Base-by-base conservation (phyloP, 2,113 vertebrate species). In the Ameiurus melas region DNA sequence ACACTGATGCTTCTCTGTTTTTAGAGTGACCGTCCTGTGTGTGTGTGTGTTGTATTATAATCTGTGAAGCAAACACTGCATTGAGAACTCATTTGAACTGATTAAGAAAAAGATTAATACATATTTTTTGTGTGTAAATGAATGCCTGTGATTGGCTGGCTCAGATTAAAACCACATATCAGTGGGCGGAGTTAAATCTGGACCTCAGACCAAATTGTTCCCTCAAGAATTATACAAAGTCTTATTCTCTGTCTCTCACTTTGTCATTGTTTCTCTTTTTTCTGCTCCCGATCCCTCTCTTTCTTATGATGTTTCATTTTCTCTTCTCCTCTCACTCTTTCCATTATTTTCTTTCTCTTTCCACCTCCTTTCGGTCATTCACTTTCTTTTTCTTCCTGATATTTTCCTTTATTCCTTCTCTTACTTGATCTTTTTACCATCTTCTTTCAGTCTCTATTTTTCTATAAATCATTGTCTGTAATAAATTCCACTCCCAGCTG, bases 341-440 rank as follows among this genome's bases (percentile, higher is more conserved):
- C 43, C 6, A 7, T 43, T 43, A 43, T 43, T 43, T 43, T 43
- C 43, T 43, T 94, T 92, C 93, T 92, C 92, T 91, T 92, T 91
- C 92, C 92, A 47, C 5, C 43, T 0, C 2, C 25, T 51, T 13
- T 27, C 25, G 0, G 13, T 47, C 12, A 14, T 51, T 6, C 36
- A 4, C 19, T 71, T 75, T 22, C 71, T 22, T 8, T 71, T 75
- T 22, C 73, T 47, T 77, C 25, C 22, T 13, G 3, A 25, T 77
- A 5, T 47, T 33, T 17, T 70, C 66, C 6, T 43, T 75, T 25
- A 75, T 43, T 43, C 10, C 20, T 75, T 75, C 16, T 43, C 10
- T 12, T 43, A 43, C 7, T 25, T 43, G 22, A 75, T 22, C 2
- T 22, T 0, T 43, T 75, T 39, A 25, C 8, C 33, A 36, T 36